These are phyloP conservation scores for Calosoma granatense DNA, from an alignment of 1,140 invertebrate species.

Conservation along the genomic window DNA sequence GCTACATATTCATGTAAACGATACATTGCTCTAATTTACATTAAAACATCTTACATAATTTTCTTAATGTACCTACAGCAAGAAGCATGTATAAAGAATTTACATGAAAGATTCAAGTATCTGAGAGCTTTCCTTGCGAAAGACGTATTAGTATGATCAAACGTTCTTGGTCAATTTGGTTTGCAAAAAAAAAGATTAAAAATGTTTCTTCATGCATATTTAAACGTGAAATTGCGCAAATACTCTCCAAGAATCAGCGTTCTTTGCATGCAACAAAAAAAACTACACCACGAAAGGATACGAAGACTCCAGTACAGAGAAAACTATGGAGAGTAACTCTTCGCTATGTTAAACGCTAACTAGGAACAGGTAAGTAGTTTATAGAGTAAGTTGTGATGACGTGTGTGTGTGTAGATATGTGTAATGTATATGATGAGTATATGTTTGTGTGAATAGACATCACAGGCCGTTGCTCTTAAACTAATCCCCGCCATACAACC, in stretches of 20 bases:
- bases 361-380: too few relatives aligned
- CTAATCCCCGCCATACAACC: slow-evolving; percentile 6
- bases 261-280: too few relatives aligned
- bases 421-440: background rate
- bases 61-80: background rate
- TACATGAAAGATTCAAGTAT: background rate
- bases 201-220: background rate
- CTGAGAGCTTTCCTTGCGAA: background rate
- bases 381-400: background rate
- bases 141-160: background rate
- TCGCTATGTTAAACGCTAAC: too few relatives aligned
- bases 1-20: too few relatives aligned
- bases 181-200: background rate
- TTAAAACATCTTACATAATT: too few relatives aligned
- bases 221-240: too few relatives aligned
- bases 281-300: too few relatives aligned
- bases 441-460: slow-evolving; percentile 1
- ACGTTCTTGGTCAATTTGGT: background rate
- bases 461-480: slow-evolving; percentile 8
- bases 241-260: too few relatives aligned
- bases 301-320: too few relatives aligned
- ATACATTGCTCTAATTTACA: too few relatives aligned
- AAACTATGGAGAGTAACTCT: too few relatives aligned
- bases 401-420: background rate
- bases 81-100: background rate